Conservation (phyloP, 2,113 vertebrate genomes). For the Crotalus helleri region DNA sequence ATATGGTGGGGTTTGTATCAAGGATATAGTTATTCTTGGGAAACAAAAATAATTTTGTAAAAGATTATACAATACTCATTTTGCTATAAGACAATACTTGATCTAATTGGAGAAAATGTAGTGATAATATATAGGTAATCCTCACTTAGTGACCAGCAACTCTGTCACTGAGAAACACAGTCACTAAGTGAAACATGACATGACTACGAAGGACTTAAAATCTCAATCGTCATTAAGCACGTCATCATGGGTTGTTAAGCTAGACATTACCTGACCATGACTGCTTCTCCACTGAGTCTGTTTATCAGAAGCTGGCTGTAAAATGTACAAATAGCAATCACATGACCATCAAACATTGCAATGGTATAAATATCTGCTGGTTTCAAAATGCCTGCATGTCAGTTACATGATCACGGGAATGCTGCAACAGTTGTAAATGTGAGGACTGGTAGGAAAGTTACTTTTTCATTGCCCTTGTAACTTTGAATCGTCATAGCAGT, state of each 20-base stretch:
- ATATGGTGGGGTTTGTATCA: neutral
- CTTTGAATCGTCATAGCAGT: neutral
- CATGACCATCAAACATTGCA: neutral
- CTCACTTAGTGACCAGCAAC: neutral
- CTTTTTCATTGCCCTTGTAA: neutral
- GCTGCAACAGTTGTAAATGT: too few species aligned
- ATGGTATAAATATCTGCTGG: neutral
- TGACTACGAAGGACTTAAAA: neutral
- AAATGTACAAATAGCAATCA: neutral
- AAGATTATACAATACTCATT: neutral
- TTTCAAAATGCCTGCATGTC: neutral
- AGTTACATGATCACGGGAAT: too few species aligned
- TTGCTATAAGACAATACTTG: constrained; percentile 53
- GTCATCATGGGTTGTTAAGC: neutral
- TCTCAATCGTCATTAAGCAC: neutral
- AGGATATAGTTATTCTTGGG: neutral
- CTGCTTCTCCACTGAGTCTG: neutral
- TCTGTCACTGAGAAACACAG: neutral
- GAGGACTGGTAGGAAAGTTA: neutral
- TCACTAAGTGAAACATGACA: neutral
- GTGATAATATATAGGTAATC: neutral
- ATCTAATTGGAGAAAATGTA: constrained; percentile 79
- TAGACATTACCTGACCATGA: neutral
- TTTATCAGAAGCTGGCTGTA: neutral
- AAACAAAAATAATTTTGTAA: neutral